Evolutionary conservation across 2,113 vertebrate genomes (phyloP).

Genomic region (Lasiurus borealis): DNA sequence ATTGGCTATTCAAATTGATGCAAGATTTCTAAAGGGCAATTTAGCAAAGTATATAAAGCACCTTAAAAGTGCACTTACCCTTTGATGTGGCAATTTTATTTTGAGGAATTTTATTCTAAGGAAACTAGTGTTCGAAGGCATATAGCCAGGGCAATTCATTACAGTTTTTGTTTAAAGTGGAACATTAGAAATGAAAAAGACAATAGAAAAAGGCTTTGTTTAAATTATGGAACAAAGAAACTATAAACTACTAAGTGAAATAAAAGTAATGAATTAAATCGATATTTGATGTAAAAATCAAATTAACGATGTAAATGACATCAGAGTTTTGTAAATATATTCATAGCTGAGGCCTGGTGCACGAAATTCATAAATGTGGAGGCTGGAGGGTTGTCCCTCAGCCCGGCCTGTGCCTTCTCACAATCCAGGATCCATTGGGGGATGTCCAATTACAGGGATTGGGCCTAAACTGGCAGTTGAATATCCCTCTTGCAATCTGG

Average conservation of each 20-base stretch:
- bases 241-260: not conserved
- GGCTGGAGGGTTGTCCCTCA: too few relatives aligned
- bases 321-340: not conserved
- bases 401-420: too few relatives aligned
- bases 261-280: slow-evolving; percentile 15
- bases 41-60: not conserved
- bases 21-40: slow-evolving; percentile 2
- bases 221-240: slow-evolving; percentile 19
- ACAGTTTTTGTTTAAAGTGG: not conserved
- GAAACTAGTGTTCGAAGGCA: not conserved
- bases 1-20: not conserved
- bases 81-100: not conserved
- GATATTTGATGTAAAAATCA: not conserved
- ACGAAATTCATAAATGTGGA: too few relatives aligned
- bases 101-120: not conserved
- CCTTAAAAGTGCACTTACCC: not conserved
- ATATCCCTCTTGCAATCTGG: too few relatives aligned
- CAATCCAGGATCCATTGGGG: too few relatives aligned
- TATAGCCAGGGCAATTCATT: not conserved
- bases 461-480: too few relatives aligned
- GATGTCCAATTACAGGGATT: too few relatives aligned
- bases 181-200: not conserved
- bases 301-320: not conserved
- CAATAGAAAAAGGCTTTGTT: not conserved
- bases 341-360: not conserved